phyloP scores from a whole-genome alignment of 2,113 vertebrate species.

The Pogona vitticeps region DNA sequence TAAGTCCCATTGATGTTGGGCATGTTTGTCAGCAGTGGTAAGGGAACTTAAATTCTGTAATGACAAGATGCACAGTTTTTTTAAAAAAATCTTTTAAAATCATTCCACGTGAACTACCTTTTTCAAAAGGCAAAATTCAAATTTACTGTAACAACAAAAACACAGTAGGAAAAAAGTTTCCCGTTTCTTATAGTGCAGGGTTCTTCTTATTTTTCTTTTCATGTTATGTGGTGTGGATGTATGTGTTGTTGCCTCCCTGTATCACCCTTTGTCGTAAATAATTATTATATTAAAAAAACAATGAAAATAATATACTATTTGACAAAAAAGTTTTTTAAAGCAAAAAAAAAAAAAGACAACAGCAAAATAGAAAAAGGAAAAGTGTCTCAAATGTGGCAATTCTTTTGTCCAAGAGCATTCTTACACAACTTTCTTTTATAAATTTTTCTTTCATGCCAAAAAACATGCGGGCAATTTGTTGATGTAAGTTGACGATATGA shows the following conservation, averaged over 20 bases:
- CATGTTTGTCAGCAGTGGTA: conserved; percentile 13
- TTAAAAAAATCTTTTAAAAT: conserved; percentile 58
- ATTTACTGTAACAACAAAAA: conserved; percentile 72
- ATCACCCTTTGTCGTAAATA: conserved; percentile 90
- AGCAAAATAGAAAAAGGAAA: conserved; percentile 33
- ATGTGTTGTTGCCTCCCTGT: conserved; percentile 98
- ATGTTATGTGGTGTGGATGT: conserved; percentile 99
- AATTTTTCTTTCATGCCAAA: conserved; percentile 99
- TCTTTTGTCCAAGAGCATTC: conserved; percentile 96
- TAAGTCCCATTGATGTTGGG: neutral
- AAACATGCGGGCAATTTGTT: conserved; percentile 99
- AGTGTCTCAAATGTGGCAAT: conserved; percentile 91
- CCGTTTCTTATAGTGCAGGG: conserved; percentile 83
- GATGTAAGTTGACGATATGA: conserved; percentile 97
- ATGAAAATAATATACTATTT: conserved; percentile 76
- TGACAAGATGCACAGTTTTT: conserved; percentile 76
- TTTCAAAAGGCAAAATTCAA: conserved; percentile 69
- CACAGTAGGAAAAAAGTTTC: conserved; percentile 59
- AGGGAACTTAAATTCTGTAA: conserved; percentile 63
- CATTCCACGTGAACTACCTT: conserved; percentile 79
- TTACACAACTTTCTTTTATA: conserved; percentile 99
- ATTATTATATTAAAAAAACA: conserved; percentile 77
- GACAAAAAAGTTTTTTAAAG: conserved; percentile 79
- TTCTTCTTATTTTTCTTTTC: conserved; percentile 86
- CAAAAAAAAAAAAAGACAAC: conserved; percentile 77